Conservation (phyloP, 2,888 invertebrate genomes). For the Exephanes ischioxanthus region DNA sequence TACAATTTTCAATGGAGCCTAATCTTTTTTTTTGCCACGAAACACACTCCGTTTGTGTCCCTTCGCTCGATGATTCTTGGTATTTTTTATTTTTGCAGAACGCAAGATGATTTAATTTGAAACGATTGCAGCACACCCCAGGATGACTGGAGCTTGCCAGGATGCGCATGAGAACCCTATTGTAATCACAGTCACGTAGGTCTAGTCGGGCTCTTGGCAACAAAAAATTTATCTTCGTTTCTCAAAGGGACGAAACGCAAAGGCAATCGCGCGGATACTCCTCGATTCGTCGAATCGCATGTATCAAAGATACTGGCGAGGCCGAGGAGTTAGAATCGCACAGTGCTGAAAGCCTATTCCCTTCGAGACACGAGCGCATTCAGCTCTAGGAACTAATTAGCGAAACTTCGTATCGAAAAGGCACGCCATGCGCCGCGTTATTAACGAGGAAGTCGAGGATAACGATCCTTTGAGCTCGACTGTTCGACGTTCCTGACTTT, state of each 20-base stretch:
- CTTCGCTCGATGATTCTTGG: neutral
- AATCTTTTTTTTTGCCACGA: constrained; percentile 8
- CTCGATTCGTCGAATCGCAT: neutral
- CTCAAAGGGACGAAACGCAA: constrained; percentile 38
- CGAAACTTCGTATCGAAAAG: constrained; percentile 76
- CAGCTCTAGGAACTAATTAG: constrained; percentile 77
- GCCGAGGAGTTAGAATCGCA: neutral
- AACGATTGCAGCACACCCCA: neutral
- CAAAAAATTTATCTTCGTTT: constrained; percentile 30
- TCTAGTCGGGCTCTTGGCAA: neutral
- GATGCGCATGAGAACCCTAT: constrained; percentile 25
- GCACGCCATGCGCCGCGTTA: constrained; percentile 73
- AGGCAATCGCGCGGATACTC: constrained; percentile 15
- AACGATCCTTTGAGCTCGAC: constrained; percentile 72
- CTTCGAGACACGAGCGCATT: constrained; percentile 56
- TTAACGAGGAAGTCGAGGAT: constrained; percentile 75
- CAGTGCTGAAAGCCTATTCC: constrained; percentile 13
- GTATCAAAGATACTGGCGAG: neutral
- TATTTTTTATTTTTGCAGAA: neutral
- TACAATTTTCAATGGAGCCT: constrained; percentile 29
- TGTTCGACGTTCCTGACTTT: constrained; percentile 47
- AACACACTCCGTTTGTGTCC: neutral
- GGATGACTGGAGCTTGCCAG: constrained; percentile 1
- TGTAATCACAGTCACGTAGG: constrained; percentile 56
- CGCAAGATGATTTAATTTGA: neutral